Evolutionary conservation across 2,113 vertebrate species (phyloP).

Genomic region (Todiramphus chloris): DNA sequence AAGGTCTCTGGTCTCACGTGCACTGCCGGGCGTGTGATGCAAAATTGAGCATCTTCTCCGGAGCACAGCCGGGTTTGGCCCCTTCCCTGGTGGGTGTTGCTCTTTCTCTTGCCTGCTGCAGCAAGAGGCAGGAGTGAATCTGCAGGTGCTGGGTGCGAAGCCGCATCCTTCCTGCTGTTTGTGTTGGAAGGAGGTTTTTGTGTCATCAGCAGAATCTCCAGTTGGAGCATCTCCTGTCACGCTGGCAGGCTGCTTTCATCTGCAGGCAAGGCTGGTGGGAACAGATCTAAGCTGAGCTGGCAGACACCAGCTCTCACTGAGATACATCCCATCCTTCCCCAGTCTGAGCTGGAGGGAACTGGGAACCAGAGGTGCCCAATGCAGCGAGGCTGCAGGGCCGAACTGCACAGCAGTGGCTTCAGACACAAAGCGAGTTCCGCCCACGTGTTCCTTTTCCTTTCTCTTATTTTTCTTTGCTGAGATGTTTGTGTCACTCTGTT

Average conservation of each 20-base stretch:
- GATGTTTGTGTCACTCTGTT: neutral
- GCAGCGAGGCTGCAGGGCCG: neutral
- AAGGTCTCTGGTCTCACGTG: rapidly evolving
- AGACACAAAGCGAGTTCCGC: neutral
- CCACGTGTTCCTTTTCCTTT: neutral
- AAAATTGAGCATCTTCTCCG: neutral
- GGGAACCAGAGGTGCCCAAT: neutral
- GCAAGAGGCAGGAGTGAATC: neutral
- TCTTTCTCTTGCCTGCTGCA: neutral
- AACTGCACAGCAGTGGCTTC: rapidly evolving
- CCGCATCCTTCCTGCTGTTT: neutral
- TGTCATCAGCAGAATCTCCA: neutral
- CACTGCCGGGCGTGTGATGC: neutral
- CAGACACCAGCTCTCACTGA: neutral
- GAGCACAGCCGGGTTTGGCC: neutral
- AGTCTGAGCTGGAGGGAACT: neutral
- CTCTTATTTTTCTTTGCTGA: neutral
- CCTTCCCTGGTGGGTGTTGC: neutral
- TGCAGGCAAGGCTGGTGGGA: neutral
- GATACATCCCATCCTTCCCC: neutral
- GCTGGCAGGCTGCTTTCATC: neutral
- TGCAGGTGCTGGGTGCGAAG: neutral
- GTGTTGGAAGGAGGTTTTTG: neutral
- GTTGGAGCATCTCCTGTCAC: neutral
- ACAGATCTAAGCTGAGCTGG: neutral